Conservation (phyloP, 2,888 invertebrate species). For the Agrilus cyanescens region DNA sequence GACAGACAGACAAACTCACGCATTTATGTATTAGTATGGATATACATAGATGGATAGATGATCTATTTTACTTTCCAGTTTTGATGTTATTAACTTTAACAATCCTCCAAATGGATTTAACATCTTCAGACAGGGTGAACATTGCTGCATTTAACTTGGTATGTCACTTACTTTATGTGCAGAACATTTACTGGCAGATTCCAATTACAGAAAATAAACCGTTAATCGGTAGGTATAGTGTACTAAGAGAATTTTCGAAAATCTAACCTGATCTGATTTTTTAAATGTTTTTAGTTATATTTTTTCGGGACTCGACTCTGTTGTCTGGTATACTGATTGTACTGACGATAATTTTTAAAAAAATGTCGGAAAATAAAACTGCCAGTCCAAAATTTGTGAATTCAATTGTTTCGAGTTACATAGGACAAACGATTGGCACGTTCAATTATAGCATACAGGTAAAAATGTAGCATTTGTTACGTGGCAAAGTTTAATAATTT, state of each 20-base stretch:
- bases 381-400: no score
- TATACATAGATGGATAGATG: no score
- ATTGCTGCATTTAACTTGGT: conserved; percentile 48
- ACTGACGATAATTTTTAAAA: no score
- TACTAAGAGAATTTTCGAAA: no score
- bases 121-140: conserved; percentile 42
- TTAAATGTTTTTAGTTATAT: conserved; percentile 22
- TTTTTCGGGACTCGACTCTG: conserved; percentile 26
- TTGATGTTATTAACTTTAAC: conserved; percentile 45
- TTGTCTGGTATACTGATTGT: conserved; percentile 11
- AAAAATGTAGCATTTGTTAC: no score
- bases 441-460: no score
- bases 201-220: conserved; percentile 47
- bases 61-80: conserved; percentile 28
- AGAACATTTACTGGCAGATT: conserved; percentile 46
- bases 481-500: no score
- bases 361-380: no score
- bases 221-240: conserved; percentile 42
- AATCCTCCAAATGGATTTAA: conserved; percentile 45
- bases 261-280: background rate
- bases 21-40: background rate
- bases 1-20: background rate
- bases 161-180: conserved; percentile 46
- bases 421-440: no score
- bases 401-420: no score